A percentile compares a stretch with the other conserved stretches of the same genome.
Conservation (phyloP, 2,797 vertebrate genomes). For the Tapera naevia region DNA sequence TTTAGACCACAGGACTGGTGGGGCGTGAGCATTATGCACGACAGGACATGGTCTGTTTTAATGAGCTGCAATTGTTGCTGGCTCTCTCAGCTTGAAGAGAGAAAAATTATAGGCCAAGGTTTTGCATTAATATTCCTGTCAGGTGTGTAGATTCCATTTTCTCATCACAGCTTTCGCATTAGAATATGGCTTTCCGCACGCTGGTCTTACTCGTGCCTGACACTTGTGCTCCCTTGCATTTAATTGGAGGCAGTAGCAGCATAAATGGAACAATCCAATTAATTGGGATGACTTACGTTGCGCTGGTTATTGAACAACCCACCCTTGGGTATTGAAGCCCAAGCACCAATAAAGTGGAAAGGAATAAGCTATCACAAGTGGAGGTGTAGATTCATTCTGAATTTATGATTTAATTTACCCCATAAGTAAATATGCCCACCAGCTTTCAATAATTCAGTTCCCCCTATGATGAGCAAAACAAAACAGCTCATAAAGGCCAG, state of each 20-base stretch:
- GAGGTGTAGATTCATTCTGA: constrained; percentile 19
- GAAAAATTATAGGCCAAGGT: constrained; percentile 41
- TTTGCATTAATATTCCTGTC: constrained; percentile 52
- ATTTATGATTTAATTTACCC: constrained; percentile 42
- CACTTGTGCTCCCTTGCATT: neutral
- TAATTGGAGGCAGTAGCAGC: constrained; percentile 17
- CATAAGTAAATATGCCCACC: constrained; percentile 17
- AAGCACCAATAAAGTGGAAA: neutral
- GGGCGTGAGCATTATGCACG: neutral
- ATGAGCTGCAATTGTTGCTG: constrained; percentile 26
- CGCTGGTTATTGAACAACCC: neutral
- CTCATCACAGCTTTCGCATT: constrained; percentile 30
- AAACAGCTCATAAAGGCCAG: neutral
- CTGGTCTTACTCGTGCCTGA: neutral
- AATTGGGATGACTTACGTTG: constrained; percentile 12
- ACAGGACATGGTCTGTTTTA: neutral
- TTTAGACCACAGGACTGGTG: neutral
- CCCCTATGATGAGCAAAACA: neutral
- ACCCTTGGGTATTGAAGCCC: constrained; percentile 25
- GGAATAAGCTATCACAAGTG: neutral
- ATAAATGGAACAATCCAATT: constrained; percentile 44
- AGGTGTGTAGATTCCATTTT: constrained; percentile 28
- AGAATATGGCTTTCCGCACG: neutral
- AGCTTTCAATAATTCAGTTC: constrained; percentile 38
- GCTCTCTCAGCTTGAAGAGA: neutral